Evolutionary conservation across 2,797 vertebrate species (phyloP), one percentile per base, ranked within the genome.

Genomic region (Esox masquinongy): DNA sequence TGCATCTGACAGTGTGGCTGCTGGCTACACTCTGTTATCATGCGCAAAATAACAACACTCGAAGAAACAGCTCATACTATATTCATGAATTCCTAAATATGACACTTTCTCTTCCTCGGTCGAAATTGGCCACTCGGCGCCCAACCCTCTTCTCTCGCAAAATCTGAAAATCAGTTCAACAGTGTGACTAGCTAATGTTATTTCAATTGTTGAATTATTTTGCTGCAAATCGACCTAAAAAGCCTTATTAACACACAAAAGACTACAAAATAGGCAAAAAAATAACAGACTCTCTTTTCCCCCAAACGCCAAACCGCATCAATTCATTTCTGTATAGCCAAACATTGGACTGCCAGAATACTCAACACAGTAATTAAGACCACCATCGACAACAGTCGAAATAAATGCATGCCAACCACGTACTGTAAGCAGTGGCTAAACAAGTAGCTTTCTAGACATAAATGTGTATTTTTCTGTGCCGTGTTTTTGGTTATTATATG

Each of bases 331-430:
- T 61, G n/a, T 61, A 43, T 43, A 47, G 43, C 12, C 43, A 7
- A 47, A 11, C 12, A 11, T 11, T 47, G 6, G 7, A 12, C 22
- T 68, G 17, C 6, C 34, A n/a, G 19, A 43, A n/a, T 39, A 19
- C 8, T 29, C 50, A 53, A 70, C 24, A 69, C 36, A 61, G 59
- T 59, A 19, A 43, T 74, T 74, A 43, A 64, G 70, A 63, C 51
- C 66, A 36, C 22, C 34, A 61, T 29, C 47, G 56, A 61, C 56
- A 39, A 26, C 74, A 68, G 74, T 53, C 24, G 34, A 39, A 50
- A 26, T 70, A 49, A 50, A 39, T 43, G 12, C 0, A 68, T 68
- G 34, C n/a, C n/a, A 68, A 68, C 16, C 67, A 68, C 67, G 26
- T 34, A 43, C n/a, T 14, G 43, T 11, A 47, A 47, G 67, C 67